A percentile compares a stretch with the other conserved stretches of the same genome.
Conservation (phyloP, 2,888 invertebrate species). For the Sturmia bella region DNA sequence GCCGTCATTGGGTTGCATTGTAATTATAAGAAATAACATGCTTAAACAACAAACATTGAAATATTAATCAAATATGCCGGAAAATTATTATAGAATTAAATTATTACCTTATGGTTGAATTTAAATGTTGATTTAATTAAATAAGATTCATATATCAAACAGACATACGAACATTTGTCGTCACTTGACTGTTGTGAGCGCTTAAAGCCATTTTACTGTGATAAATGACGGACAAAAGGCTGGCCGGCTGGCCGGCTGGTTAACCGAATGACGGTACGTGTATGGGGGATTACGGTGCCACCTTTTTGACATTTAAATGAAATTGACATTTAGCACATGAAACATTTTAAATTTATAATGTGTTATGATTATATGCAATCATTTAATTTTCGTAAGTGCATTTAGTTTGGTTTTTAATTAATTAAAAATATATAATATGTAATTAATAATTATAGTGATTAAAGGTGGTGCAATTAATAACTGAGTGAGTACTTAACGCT, state of each 20-base stretch:
- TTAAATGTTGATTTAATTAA: slow-evolving; percentile 36
- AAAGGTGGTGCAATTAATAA: slow-evolving; percentile 42
- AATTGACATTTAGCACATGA: slow-evolving; percentile 45
- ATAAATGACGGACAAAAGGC: slow-evolving; percentile 15
- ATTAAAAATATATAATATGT: slow-evolving; percentile 25
- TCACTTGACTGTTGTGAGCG: background rate
- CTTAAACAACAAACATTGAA: slow-evolving; percentile 28
- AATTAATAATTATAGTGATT: slow-evolving; percentile 37
- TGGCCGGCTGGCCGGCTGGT: background rate
- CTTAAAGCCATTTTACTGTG: slow-evolving; percentile 1
- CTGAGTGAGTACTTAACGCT: slow-evolving; percentile 7
- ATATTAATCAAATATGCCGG: slow-evolving; percentile 69
- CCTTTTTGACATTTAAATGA: slow-evolving; percentile 49
- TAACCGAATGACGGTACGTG: background rate
- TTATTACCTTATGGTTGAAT: slow-evolving; percentile 45
- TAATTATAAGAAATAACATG: slow-evolving; percentile 40
- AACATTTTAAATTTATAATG: slow-evolving; percentile 53
- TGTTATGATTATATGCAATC: slow-evolving; percentile 39
- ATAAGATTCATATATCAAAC: background rate
- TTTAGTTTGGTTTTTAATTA: slow-evolving; percentile 27
- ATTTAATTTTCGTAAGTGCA: background rate
- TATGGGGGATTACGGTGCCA: slow-evolving; percentile 25
- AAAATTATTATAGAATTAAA: slow-evolving; percentile 60
- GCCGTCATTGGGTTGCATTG: background rate
- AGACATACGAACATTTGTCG: background rate